phyloP scores from a whole-genome alignment of 2,888 invertebrate genomes.

The Alcis repandata region DNA sequence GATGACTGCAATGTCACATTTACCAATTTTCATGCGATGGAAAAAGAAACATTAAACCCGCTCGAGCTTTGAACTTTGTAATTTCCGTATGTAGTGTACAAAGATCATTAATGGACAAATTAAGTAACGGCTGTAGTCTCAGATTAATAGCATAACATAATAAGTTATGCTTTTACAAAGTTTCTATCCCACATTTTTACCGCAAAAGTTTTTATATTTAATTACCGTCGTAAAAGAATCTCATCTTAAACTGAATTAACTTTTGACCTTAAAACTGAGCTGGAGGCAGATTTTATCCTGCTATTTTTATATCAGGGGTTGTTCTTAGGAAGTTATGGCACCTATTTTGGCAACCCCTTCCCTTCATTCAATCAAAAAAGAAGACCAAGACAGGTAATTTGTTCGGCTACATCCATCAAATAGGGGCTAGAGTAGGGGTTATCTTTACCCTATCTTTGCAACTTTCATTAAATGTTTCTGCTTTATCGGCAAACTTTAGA shows the following conservation, averaged over 20 bases:
- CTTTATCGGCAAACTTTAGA: slow-evolving; percentile 3
- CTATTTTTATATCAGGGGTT: slow-evolving; percentile 36
- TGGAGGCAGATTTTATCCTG: slow-evolving; percentile 13
- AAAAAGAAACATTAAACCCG: too few relatives aligned
- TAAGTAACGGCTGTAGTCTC: slow-evolving; percentile 7
- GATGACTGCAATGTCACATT: too few relatives aligned
- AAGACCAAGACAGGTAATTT: slow-evolving; percentile 49
- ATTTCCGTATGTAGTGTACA: neutral
- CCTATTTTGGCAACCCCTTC: slow-evolving; percentile 48
- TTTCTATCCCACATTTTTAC: slow-evolving; percentile 9
- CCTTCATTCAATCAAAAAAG: slow-evolving; percentile 49
- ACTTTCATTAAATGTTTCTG: slow-evolving; percentile 34
- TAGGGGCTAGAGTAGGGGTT: slow-evolving; percentile 29
- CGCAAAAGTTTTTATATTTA: slow-evolving; percentile 22
- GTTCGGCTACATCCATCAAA: slow-evolving; percentile 51
- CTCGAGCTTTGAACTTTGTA: too few relatives aligned
- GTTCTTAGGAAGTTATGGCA: slow-evolving; percentile 36
- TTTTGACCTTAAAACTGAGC: slow-evolving; percentile 19
- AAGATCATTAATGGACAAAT: slow-evolving; percentile 11
- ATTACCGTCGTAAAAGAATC: slow-evolving; percentile 23
- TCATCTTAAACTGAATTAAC: slow-evolving; percentile 28
- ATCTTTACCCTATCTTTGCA: slow-evolving; percentile 36
- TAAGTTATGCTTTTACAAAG: slow-evolving; percentile 12
- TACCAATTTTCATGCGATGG: too few relatives aligned
- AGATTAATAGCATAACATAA: slow-evolving; percentile 19